Evolutionary conservation across 2,797 vertebrate genomes (phyloP), one percentile per base, ranked within the genome.

Genomic region (Limnodromus scolopaceus): DNA sequence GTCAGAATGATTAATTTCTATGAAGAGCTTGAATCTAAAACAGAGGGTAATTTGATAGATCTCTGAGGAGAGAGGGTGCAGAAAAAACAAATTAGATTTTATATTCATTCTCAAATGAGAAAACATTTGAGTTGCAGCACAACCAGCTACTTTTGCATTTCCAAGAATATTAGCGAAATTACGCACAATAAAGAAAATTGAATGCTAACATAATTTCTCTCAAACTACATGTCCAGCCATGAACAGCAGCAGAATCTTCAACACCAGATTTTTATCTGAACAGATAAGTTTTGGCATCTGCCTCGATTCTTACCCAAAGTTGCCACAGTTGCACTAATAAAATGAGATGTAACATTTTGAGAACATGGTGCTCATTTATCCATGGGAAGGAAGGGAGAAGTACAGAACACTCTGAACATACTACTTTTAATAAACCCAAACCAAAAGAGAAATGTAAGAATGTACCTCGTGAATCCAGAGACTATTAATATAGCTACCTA

Each of bases 1-100:
- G 74, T 93, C 85, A 93, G 61, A 95, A 89, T 19, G 1, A 95
- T 80, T 96, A 92, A 89, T 87, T 84, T 84, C 53, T 77, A 92
- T 61, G 28, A 95, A 90, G 70, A 93, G 71, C 36, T 8, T 86
- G 66, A 88, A 90, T 81, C 46, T 79, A 75, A 87, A 95, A n/a
- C 79, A 90, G 75, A 87, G 27, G 15, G 32, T 80, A 91, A 94
- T 80, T 68, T 83, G 53, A 93, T 30, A 80, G 39, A 87, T 83
- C 71, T 96, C 96, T 53, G 63, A 94, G 74, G 82, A 84, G 32
- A 82, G 25, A 83, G 36, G 9, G 48, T 43, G 72, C 91, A 94
- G 32, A 15, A 72, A 82, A 96, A 93, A 91, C 78, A 93, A 82
- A 91, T 72, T 68, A 87, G 32, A 71, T 91, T 85, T 93, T 61